Evolutionary conservation across 2,888 invertebrate species (phyloP), one percentile per base, ranked within the genome.

Genomic region (Ariolimax columbianus): DNA sequence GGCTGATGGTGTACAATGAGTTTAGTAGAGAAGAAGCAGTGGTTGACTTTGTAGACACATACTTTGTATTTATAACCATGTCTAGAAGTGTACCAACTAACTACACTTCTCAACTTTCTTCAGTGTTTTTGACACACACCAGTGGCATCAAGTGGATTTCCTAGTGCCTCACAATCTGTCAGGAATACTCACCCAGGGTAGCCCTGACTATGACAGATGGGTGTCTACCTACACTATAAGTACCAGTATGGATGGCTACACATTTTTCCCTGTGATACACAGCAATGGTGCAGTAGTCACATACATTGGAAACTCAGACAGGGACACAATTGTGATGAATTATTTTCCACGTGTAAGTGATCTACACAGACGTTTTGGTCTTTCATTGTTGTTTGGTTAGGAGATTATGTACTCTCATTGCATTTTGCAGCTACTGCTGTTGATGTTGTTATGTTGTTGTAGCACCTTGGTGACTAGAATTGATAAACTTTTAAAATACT

Each of bases 131-230:
- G 84, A 88, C 33, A 89, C 88, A 11, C 88, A 90, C 70, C 89
- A 89, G 77, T 92, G 91, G 91, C 89, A 91, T n/a, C 89, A 91
- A 79, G 89, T 92, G 17, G 91, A 92, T 77, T 88, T 91, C 85
- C 86, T 88, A 19, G 70, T 85, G n/a, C 90, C 91, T 3, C 87
- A 88, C 79, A 77, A 87, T 17, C 85, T 92, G 59, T 89, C 90
- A 6, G 91, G 91, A 9, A 85, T 92, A 38, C 84, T 91, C 36
- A 91, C 91, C 4, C 91, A 92, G 85, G 92, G 92, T 14, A 88
- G 90, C n/a, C 89, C 90, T 1, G 82, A 87, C 23, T 82, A 86
- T 19, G 89, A 90, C 43, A 88, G 88, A 78, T 92, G 91, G 91
- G 86, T 90, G 19, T 86, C 89, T 11, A 84, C 89, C 51, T 92